A percentile compares a stretch with the other conserved stretches of the same genome.
phyloP scores from a whole-genome alignment of 2,888 invertebrate genomes.

The Phymatocera aterrima region DNA sequence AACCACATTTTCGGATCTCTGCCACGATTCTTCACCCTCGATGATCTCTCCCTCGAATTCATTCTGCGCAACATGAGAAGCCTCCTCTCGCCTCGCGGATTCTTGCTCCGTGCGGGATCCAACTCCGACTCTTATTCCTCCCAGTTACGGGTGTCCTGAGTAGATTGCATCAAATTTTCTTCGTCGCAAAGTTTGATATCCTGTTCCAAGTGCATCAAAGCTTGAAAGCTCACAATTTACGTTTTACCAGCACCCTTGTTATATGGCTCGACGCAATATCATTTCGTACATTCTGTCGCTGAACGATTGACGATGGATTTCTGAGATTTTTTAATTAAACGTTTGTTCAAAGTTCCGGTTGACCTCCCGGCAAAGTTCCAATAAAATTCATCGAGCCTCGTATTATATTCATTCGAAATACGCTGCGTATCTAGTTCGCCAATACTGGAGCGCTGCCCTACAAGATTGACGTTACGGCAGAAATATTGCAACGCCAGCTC shows the following conservation, averaged over 20 bases:
- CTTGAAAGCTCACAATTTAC: neutral
- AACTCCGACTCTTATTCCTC: no score
- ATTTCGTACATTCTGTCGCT: neutral
- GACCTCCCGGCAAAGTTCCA: no score
- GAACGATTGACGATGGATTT: neutral
- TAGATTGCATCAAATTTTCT: neutral
- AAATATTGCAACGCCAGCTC: neutral
- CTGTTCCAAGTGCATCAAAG: neutral
- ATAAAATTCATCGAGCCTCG: no score
- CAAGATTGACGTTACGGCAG: neutral
- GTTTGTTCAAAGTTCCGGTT: no score
- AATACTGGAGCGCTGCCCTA: neutral
- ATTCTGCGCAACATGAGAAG: neutral
- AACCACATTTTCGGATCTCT: neutral
- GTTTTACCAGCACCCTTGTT: neutral
- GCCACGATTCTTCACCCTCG: neutral
- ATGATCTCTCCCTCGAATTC: neutral
- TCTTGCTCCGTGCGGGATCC: neutral
- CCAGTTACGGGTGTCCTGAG: neutral
- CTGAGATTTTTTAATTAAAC: neutral
- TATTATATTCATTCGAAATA: no score
- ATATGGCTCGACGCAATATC: neutral
- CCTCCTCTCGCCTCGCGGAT: neutral
- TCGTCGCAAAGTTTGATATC: neutral
- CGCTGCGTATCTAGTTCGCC: no score